Percentiles rank a stretch among this genome's conserved stretches.
phyloP scores from a whole-genome alignment of 2,888 invertebrate species.

The Drosophila testacea region DNA sequence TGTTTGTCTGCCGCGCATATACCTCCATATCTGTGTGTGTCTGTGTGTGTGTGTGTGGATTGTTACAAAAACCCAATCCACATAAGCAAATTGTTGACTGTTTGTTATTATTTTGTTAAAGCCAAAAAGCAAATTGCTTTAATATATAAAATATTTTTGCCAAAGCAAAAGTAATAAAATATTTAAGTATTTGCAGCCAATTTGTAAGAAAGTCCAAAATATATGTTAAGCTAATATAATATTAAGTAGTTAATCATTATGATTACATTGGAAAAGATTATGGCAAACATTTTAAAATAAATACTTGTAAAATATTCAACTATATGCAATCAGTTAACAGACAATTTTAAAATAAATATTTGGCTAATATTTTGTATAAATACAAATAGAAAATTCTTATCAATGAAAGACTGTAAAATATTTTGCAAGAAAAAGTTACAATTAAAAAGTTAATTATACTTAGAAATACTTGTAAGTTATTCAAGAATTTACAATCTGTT shows the following conservation, averaged over 20 bases:
- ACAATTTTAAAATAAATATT: too few species aligned
- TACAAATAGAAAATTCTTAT: too few species aligned
- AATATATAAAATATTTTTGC: constrained; percentile 18
- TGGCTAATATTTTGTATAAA: too few species aligned
- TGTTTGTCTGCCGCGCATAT: constrained; percentile 59
- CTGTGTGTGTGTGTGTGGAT: constrained; percentile 28
- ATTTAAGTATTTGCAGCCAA: constrained; percentile 7
- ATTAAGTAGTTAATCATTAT: constrained; percentile 7
- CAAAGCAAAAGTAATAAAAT: not conserved
- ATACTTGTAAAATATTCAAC: not conserved
- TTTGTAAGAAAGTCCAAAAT: not conserved
- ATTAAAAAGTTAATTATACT: too few species aligned
- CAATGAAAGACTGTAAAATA: too few species aligned
- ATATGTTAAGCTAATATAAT: not conserved
- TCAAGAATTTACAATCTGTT: not conserved
- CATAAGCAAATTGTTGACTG: constrained; percentile 25
- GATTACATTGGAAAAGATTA: not conserved
- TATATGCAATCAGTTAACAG: not conserved
- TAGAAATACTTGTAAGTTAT: not conserved
- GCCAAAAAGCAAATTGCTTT: constrained; percentile 30
- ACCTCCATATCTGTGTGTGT: constrained; percentile 17
- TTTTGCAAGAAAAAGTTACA: too few species aligned
- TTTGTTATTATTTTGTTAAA: constrained; percentile 28
- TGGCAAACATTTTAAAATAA: not conserved
- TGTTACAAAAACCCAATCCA: constrained; percentile 40